Conservation (phyloP, 1,140 invertebrate genomes). For the Aphaenogaster floridana region DNA sequence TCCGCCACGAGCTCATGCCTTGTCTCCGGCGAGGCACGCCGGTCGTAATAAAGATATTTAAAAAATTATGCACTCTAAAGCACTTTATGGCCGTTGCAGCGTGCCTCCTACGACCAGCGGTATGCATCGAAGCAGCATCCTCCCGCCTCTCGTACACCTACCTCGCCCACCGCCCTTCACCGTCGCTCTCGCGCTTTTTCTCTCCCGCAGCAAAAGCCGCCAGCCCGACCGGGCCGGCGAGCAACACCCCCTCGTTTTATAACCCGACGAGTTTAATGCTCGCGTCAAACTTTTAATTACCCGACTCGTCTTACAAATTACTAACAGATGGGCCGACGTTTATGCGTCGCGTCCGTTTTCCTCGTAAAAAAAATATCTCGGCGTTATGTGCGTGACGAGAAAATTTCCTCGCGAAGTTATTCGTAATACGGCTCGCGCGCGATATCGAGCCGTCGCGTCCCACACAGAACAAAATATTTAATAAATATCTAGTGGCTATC, state of each 20-base stretch:
- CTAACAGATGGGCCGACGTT: constrained; percentile 83
- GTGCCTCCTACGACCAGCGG: constrained; percentile 55
- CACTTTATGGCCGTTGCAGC: constrained; percentile 73
- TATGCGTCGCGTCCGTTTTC: constrained; percentile 75
- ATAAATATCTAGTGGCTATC: too few relatives aligned
- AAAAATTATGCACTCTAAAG: constrained; percentile 79
- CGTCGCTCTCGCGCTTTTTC: constrained; percentile 43
- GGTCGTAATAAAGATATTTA: constrained; percentile 82
- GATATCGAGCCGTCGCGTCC: not conserved
- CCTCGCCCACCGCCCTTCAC: not conserved
- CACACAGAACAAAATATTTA: too few relatives aligned
- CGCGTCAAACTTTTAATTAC: constrained; percentile 87
- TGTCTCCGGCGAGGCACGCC: constrained; percentile 32
- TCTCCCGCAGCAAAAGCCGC: constrained; percentile 6
- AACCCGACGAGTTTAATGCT: constrained; percentile 85
- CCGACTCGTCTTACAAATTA: constrained; percentile 85
- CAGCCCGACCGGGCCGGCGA: constrained; percentile 41
- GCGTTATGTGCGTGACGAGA: constrained; percentile 2
- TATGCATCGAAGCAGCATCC: constrained; percentile 47
- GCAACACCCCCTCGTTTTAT: constrained; percentile 81
- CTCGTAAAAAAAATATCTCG: constrained; percentile 78
- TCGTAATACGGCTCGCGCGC: not conserved
- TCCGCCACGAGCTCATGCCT: constrained; percentile 52
- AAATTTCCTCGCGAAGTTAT: constrained; percentile 6
- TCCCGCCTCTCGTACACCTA: not conserved